Base-by-base conservation (phyloP, 2,888 invertebrate genomes). In the Andrena hattorfiana region DNA sequence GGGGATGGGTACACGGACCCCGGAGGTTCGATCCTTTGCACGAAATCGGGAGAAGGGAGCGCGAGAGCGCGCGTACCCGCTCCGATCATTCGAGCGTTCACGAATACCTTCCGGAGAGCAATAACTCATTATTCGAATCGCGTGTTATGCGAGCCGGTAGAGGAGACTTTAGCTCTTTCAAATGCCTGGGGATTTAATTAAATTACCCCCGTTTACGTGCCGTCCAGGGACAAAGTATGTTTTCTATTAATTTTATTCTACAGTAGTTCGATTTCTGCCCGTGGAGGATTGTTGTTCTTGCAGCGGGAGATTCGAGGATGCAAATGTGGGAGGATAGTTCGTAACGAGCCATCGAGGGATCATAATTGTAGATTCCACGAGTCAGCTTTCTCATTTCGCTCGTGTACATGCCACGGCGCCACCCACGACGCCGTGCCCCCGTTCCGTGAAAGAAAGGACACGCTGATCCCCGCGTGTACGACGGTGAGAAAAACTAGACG, bases 351-450 rank as follows among this genome's bases (percentile, higher is more conserved):
- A 7, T 32, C 70, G 28, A 26, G 48, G 26, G 6, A 60, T 80
- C 70, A 60, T 77, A 77, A 77, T 68, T 48, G 67, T 74, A 59
- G 59, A 74, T 79, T 51, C 54, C 62, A 26, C 35, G 54, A 72
- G 59, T 23, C 64, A 35, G 68, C 71, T 78, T 83, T 78, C 78
- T 78, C 64, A 35, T 76, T 68, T 75, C 35, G 66, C 30, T 56
- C 48, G 60, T 71, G 71, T 49, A 64, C 67, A 69, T 28, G 78
- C 67, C 59, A 26, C 60, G 32, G 62, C 62, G 54, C 79, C 79
- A 76, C 79, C 82, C 82, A 84, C 77, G 83, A 62, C 54, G 83
- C 30, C 28, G 70, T 83, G 77, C 74, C 78, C 71, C 78, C 75
- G 67, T 77, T 82, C 51, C 76, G 8, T 23, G 69, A 62, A 82